A percentile compares a stretch with the other conserved stretches of the same genome.
Conservation (phyloP, 2,113 vertebrate species). For the Sceloporus tristichus region DNA sequence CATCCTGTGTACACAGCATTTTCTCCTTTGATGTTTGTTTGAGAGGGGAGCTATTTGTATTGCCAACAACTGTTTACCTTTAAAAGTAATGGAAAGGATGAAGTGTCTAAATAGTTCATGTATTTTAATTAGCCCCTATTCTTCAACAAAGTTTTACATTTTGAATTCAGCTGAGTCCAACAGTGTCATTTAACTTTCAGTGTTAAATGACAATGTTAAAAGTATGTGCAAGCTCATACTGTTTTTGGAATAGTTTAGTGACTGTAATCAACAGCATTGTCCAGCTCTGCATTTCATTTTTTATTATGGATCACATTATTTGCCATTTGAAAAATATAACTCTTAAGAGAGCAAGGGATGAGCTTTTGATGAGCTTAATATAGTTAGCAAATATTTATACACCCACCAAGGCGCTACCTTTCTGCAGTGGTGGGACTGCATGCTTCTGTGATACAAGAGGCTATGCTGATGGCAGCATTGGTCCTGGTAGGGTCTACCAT, state of each 20-base stretch:
- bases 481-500: too few relatives aligned
- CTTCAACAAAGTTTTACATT: not conserved
- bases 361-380: not conserved
- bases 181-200: not conserved
- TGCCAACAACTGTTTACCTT: not conserved
- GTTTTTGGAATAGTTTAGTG: too few relatives aligned
- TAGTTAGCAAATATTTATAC: not conserved
- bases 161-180: not conserved
- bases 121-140: not conserved
- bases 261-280: too few relatives aligned
- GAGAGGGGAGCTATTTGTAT: not conserved
- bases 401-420: too few relatives aligned
- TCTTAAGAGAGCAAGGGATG: not conserved
- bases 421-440: too few relatives aligned
- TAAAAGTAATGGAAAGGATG: not conserved
- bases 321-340: too few relatives aligned
- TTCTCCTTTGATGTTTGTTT: not conserved
- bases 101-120: not conserved
- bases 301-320: too few relatives aligned
- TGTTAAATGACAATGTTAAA: not conserved
- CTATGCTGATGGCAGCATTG: too few relatives aligned
- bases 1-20: not conserved
- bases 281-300: too few relatives aligned
- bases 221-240: too few relatives aligned
- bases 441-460: too few relatives aligned